Evolutionary conservation across 2,888 invertebrate species (phyloP), one percentile per base, ranked within the genome.

Genomic region (Scaeva pyrastri): DNA sequence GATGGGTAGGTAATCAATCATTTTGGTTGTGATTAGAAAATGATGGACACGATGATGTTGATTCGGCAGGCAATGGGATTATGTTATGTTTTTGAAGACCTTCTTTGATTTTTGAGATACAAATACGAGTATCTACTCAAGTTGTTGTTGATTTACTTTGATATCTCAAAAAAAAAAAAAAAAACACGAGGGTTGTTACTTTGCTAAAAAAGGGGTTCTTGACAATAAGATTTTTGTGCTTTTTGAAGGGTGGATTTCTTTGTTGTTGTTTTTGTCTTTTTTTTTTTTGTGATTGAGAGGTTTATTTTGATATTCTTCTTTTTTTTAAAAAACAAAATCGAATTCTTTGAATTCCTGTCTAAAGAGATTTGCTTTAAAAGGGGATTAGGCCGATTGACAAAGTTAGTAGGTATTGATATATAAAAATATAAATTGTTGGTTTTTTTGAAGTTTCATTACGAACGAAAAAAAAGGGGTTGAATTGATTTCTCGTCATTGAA

Each of bases 1-100:
- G 31, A 31, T 31, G 31, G 76, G 85, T 85, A 85, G 76, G 85
- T 85, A 85, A 85, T 85, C 85, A 85, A 85, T 85, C 85, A 85
- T 81, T 31, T 31, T 76, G 85, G 75, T 43, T 76, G 85, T 80
- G 85, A 85, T 85, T 85, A 85, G 85, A 85, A 85, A 85, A 85
- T 85, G 85, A 85, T 85, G 76, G 76, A 81, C 80, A 85, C 68
- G 70, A 78, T 26, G 75, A 76, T 58, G 71, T 60, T 19, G n/a
- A 26, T 55, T 64, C 23, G 10, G 23, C 8, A 23, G 19, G 11
- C 56, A 16, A n/a, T 1, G 2, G 62, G 14, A 21, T 19, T 43
- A 21, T 14, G 41, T 41, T 52, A 52, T 55, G 39, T 36, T 55
- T 31, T 31, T 66, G 21, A n/a, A 58, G 10, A n/a, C n/a, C n/a